Conservation (phyloP, 2,888 invertebrate genomes). For the Eretmocerus hayati region DNA sequence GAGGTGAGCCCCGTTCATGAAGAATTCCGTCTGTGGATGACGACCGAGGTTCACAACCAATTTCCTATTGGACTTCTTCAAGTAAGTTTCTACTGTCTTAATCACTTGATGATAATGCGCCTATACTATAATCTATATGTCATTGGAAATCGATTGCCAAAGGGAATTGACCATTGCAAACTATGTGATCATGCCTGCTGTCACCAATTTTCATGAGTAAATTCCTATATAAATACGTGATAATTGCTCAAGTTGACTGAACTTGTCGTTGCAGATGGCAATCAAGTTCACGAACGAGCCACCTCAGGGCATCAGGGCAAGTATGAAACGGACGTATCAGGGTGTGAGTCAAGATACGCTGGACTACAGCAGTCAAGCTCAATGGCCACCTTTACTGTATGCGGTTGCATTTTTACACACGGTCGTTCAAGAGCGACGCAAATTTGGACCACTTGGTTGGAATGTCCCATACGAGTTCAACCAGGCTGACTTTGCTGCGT, state of each 20-base stretch:
- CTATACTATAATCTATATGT: too few relatives aligned
- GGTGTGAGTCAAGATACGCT: constrained; percentile 81
- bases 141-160: too few relatives aligned
- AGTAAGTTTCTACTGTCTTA: too few relatives aligned
- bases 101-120: too few relatives aligned
- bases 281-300: constrained; percentile 98
- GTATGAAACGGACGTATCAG: constrained; percentile 90
- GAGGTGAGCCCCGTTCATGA: constrained; percentile 79
- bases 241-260: too few relatives aligned
- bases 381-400: constrained; percentile 91
- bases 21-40: constrained; percentile 85
- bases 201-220: too few relatives aligned
- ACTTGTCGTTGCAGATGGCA: constrained; percentile 65
- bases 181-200: too few relatives aligned
- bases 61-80: constrained; percentile 79
- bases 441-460: constrained; percentile 96
- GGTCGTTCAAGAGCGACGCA: constrained; percentile 88
- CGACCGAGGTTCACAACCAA: constrained; percentile 87
- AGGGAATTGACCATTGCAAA: too few relatives aligned
- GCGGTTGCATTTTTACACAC: constrained; percentile 93
- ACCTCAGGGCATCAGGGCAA: constrained; percentile 90
- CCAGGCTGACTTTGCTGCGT: constrained; percentile 92
- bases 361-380: constrained; percentile 83
- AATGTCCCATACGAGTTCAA: constrained; percentile 96
- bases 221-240: too few relatives aligned